Percentiles rank a stretch among this genome's conserved stretches.
Conservation (phyloP, 2,888 invertebrate species). For the Teleiodes luculella region DNA sequence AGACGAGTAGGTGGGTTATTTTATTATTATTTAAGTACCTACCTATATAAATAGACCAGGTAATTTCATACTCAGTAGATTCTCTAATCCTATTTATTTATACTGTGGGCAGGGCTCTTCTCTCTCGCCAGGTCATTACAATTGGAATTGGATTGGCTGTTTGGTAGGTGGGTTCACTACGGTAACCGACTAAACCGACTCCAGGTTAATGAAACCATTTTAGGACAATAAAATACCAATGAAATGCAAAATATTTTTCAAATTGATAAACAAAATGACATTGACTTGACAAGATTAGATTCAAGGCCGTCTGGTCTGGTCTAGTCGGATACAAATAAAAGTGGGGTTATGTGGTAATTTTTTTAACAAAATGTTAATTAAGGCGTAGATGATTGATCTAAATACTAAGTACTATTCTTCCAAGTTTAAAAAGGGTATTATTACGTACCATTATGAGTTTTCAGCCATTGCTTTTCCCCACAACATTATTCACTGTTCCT, state of each 20-base stretch:
- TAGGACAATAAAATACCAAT: too few species aligned
- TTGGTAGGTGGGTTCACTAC: too few species aligned
- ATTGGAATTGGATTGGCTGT: too few species aligned
- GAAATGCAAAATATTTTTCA: constrained; percentile 24
- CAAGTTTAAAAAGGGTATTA: not conserved
- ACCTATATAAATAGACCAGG: too few species aligned
- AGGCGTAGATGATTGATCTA: not conserved
- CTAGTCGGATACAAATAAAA: constrained; percentile 44
- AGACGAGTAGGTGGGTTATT: too few species aligned
- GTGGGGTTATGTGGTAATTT: constrained; percentile 55
- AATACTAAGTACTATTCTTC: not conserved
- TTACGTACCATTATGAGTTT: constrained; percentile 18
- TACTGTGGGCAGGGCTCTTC: too few species aligned
- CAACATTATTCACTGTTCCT: constrained; percentile 24
- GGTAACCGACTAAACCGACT: too few species aligned
- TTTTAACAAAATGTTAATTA: not conserved
- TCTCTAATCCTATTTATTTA: too few species aligned
- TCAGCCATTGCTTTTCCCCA: constrained; percentile 31
- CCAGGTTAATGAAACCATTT: too few species aligned
- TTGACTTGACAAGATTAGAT: constrained; percentile 75
- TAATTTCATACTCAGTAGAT: too few species aligned
- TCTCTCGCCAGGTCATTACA: too few species aligned
- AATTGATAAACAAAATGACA: constrained; percentile 66
- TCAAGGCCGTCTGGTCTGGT: constrained; percentile 74
- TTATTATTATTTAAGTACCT: too few species aligned